These are phyloP conservation scores for Akabosia matsudoensis DNA, from an alignment of 1,140 invertebrate species.

Conservation along the genomic window DNA sequence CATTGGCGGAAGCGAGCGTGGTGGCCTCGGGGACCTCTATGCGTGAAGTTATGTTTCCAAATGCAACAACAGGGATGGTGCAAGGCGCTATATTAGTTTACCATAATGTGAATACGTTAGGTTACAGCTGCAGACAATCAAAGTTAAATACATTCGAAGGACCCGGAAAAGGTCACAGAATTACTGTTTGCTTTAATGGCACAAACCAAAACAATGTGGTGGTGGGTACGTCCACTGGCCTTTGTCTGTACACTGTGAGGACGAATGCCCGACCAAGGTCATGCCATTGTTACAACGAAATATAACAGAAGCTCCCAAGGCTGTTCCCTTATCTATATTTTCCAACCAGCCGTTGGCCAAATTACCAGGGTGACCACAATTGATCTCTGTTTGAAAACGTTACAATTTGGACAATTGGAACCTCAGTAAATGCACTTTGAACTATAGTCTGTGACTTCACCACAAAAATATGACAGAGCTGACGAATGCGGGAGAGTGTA, in stretches of 20 bases:
- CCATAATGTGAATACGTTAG: too few species aligned
- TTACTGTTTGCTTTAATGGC: slow-evolving; percentile 16
- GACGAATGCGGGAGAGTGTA: neutral
- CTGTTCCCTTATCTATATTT: slow-evolving; percentile 82
- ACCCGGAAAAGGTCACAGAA: slow-evolving; percentile 34
- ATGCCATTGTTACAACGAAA: slow-evolving; percentile 91
- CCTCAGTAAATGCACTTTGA: too few species aligned
- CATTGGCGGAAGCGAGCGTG: slow-evolving; percentile 49
- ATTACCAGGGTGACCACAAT: slow-evolving; percentile 84
- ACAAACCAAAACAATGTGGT: slow-evolving; percentile 74
- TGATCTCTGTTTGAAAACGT: slow-evolving; percentile 68
- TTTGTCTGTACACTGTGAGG: slow-evolving; percentile 85
- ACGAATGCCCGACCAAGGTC: slow-evolving; percentile 82
- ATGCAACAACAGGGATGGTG: slow-evolving; percentile 35
- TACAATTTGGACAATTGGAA: neutral
- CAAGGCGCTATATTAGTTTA: slow-evolving; percentile 40
- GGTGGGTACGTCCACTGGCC: slow-evolving; percentile 89
- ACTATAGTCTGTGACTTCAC: too few species aligned
- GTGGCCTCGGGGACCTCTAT: slow-evolving; percentile 49
- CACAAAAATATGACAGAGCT: too few species aligned
- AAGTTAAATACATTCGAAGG: slow-evolving; percentile 23
- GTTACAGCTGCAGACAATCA: too few species aligned
- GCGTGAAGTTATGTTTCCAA: slow-evolving; percentile 40
- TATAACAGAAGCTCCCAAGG: slow-evolving; percentile 83
- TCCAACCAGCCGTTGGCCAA: slow-evolving; percentile 94